Conservation (phyloP, 53 echinoderm and acorn worm species). For the Henricia sp. region DNA sequence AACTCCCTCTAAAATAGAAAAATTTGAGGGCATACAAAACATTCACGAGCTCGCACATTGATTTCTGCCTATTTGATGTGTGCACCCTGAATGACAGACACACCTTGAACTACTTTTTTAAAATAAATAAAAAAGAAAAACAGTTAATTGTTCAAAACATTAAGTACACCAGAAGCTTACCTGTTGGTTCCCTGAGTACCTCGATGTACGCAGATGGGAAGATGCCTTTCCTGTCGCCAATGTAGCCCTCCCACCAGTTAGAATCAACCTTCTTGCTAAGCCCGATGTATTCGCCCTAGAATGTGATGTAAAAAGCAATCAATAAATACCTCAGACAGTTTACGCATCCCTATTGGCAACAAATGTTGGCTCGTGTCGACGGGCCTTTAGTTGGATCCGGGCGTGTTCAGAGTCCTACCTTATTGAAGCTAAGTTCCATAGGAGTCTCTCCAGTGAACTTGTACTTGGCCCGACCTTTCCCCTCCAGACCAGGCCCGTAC, state of each 20-base stretch:
- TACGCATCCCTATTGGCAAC: background rate
- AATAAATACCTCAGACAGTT: background rate
- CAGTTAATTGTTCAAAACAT: too few species aligned
- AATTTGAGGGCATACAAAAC: too few species aligned
- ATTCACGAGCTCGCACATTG: too few species aligned
- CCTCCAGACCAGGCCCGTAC: constrained; percentile 75
- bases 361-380: background rate
- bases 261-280: constrained; percentile 77
- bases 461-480: constrained; percentile 91
- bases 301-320: constrained; percentile 3
- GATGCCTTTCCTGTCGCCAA: constrained; percentile 85
- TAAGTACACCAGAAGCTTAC: too few species aligned
- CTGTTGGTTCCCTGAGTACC: constrained; percentile 86
- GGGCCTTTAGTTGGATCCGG: background rate
- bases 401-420: constrained; percentile 66
- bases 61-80: too few species aligned
- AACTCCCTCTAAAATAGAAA: too few species aligned
- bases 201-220: constrained; percentile 90
- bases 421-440: constrained; percentile 87
- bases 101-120: too few species aligned
- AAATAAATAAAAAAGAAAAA: too few species aligned
- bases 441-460: constrained; percentile 90
- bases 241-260: constrained; percentile 94
- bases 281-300: constrained; percentile 85
- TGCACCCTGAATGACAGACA: too few species aligned